Conservation (phyloP, 2,888 invertebrate species). For the Neoitamus cyanurus region DNA sequence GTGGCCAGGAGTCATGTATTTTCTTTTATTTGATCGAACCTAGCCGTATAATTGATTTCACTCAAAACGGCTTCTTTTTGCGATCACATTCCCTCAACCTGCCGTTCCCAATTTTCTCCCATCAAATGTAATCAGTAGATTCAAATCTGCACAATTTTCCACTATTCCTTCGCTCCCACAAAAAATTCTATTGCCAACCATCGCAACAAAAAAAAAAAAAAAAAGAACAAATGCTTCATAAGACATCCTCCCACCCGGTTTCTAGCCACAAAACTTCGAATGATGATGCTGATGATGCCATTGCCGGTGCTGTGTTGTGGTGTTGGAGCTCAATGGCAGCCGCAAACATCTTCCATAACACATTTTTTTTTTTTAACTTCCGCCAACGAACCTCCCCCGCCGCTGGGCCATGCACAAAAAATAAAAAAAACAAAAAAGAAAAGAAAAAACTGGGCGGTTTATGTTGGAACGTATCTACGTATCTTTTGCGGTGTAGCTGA, state of each 20-base stretch:
- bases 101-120: no score
- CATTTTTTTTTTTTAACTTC: neutral
- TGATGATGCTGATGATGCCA: no score
- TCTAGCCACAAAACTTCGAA: neutral
- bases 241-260: neutral
- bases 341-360: conserved; percentile 29
- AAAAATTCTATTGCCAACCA: neutral
- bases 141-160: conserved; percentile 32
- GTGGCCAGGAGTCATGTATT: no score
- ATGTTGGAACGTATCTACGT: neutral
- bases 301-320: no score
- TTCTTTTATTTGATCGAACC: no score
- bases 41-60: no score
- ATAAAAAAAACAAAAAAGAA: neutral
- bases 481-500: conserved; percentile 6
- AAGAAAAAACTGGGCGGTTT: neutral
- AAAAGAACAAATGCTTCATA: no score
- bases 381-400: neutral
- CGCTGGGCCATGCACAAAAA: neutral
- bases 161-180: neutral
- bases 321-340: neutral
- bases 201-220: no score
- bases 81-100: no score
- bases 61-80: no score
- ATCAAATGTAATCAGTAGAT: neutral